Evolutionary conservation across 2,113 vertebrate genomes (phyloP).

Genomic region (Plestiodon gilberti): DNA sequence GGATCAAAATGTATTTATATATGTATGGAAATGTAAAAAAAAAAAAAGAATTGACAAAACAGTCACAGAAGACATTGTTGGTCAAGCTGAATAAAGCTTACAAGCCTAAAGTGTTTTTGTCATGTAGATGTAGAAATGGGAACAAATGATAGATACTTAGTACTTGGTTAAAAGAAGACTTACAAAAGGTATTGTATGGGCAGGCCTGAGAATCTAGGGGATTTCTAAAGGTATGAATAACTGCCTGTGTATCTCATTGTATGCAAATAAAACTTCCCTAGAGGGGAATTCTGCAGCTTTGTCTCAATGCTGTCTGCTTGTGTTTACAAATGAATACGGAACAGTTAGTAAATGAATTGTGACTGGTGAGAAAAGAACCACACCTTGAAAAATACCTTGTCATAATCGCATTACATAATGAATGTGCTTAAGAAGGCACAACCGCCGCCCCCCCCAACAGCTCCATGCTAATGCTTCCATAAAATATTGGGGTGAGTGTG

Average conservation of each 20-base stretch:
- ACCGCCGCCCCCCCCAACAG: neutral
- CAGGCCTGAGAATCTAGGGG: constrained; percentile 25
- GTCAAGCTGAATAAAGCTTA: neutral
- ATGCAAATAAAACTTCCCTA: constrained; percentile 36
- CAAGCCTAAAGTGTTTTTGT: neutral
- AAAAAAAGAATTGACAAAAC: neutral
- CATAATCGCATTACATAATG: neutral
- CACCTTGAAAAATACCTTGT: constrained; percentile 14
- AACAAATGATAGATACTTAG: neutral
- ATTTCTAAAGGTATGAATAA: constrained; percentile 15
- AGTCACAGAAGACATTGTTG: neutral
- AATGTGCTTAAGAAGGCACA: neutral
- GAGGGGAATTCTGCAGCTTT: constrained; percentile 22
- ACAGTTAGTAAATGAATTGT: constrained; percentile 23
- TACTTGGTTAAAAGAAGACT: neutral
- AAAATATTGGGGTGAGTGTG: neutral
- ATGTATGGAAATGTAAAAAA: neutral
- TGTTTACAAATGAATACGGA: constrained; percentile 15
- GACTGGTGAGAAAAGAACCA: constrained; percentile 40
- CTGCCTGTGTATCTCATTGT: constrained; percentile 34
- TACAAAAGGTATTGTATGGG: neutral
- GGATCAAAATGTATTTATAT: too few species aligned
- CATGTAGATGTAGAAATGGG: neutral
- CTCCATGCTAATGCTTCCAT: neutral
- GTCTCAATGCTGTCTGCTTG: constrained; percentile 40